Percentiles rank a stretch among this genome's conserved stretches.
Conservation (phyloP, 2,888 invertebrate species). For the Hoplodrina blanda region DNA sequence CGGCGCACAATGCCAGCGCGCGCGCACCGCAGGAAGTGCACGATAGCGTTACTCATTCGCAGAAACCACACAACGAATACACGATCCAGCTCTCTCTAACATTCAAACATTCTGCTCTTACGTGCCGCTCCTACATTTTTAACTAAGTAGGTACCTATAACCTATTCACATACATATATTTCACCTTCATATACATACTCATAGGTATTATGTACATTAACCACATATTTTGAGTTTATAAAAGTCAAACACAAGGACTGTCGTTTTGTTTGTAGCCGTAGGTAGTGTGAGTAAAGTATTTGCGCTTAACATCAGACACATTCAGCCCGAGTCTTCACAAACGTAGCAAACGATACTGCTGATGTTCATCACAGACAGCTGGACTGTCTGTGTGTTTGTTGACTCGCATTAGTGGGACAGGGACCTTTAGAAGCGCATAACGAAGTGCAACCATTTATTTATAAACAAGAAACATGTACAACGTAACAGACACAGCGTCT, state of each 20-base stretch:
- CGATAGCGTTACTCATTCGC: slow-evolving; percentile 72
- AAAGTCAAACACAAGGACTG: not conserved
- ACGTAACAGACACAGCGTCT: too few relatives aligned
- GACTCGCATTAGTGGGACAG: slow-evolving; percentile 9
- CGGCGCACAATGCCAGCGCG: slow-evolving; percentile 52
- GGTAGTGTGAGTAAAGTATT: not conserved
- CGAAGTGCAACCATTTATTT: not conserved
- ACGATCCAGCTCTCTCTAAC: slow-evolving; percentile 50
- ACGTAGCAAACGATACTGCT: not conserved
- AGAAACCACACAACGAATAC: slow-evolving; percentile 67
- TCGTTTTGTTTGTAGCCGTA: not conserved
- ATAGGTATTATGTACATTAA: not conserved
- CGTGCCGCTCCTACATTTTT: not conserved
- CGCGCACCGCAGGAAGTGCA: slow-evolving; percentile 59
- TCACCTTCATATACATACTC: too few relatives aligned
- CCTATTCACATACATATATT: not conserved
- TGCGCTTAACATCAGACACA: not conserved
- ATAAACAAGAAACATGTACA: too few relatives aligned
- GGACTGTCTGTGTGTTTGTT: not conserved
- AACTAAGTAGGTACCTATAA: not conserved
- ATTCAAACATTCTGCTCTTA: slow-evolving; percentile 26
- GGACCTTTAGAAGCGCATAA: not conserved
- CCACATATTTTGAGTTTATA: not conserved
- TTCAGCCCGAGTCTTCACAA: not conserved
- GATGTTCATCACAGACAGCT: not conserved